Conservation (phyloP, 2,113 vertebrate genomes). For the Cinclus mexicanus region DNA sequence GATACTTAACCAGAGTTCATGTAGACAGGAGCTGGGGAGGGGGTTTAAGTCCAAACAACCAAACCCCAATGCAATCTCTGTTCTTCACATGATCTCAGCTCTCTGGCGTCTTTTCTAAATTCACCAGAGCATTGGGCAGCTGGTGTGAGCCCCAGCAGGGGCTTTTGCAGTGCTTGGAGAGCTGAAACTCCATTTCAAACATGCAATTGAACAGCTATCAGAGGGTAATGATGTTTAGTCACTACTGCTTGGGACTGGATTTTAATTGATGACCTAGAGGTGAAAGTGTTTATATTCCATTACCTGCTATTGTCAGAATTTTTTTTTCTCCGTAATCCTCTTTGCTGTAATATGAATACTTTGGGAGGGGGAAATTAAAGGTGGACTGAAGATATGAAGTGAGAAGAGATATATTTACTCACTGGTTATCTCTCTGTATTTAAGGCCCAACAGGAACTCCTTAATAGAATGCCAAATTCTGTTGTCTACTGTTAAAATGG, state of each 20-base stretch:
- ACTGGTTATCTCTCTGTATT: not conserved
- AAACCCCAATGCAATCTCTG: not conserved
- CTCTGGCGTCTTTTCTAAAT: not conserved
- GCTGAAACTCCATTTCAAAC: not conserved
- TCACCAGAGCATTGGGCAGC: not conserved
- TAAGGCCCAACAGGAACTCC: not conserved
- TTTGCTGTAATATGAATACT: not conserved
- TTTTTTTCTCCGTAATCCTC: not conserved
- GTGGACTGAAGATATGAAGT: not conserved
- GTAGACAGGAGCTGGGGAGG: not conserved
- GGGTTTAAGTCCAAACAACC: not conserved
- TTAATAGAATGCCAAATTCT: not conserved
- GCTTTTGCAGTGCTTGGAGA: not conserved
- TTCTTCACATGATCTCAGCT: not conserved
- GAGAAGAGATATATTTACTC: not conserved
- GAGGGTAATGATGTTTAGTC: slow-evolving; percentile 40
- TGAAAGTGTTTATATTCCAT: slow-evolving; percentile 50
- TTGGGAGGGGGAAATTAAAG: not conserved
- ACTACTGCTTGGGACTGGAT: slow-evolving; percentile 40
- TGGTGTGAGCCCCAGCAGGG: not conserved
- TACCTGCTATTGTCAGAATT: not conserved
- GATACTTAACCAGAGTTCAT: not conserved
- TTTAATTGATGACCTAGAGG: slow-evolving; percentile 61
- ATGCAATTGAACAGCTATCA: not conserved
- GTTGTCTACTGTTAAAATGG: not conserved